Conservation (phyloP, 2,797 vertebrate species). For the Phyllotis vaccarum region DNA sequence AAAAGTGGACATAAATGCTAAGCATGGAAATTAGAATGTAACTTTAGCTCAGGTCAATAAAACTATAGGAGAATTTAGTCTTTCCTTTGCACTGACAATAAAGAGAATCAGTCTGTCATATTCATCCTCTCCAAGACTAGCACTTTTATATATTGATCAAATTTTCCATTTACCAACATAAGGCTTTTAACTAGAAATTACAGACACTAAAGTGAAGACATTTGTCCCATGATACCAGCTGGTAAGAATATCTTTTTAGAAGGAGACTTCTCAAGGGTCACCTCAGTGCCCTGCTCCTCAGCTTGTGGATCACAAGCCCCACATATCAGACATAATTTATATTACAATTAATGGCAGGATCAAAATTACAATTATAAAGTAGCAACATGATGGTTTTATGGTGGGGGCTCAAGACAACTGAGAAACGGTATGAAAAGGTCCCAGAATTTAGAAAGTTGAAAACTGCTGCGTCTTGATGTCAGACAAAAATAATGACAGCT, state of each 20-base stretch:
- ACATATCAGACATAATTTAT: neutral
- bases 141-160: neutral
- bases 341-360: neutral
- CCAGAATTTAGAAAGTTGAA: neutral
- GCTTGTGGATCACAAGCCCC: too few relatives aligned
- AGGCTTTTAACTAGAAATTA: slow-evolving; percentile 8
- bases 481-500: neutral
- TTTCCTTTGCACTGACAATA: neutral
- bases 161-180: neutral
- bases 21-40: neutral
- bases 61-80: neutral
- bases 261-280: neutral
- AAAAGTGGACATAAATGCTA: neutral
- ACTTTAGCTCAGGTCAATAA: neutral
- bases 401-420: too few relatives aligned
- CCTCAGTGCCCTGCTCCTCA: neutral
- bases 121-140: neutral
- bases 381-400: neutral
- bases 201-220: neutral
- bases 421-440: too few relatives aligned
- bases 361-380: too few relatives aligned
- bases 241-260: neutral
- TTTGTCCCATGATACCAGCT: neutral
- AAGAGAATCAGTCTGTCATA: neutral
- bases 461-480: neutral